Conservation (phyloP, 2,113 vertebrate genomes). For the Cichladusa arquata region DNA sequence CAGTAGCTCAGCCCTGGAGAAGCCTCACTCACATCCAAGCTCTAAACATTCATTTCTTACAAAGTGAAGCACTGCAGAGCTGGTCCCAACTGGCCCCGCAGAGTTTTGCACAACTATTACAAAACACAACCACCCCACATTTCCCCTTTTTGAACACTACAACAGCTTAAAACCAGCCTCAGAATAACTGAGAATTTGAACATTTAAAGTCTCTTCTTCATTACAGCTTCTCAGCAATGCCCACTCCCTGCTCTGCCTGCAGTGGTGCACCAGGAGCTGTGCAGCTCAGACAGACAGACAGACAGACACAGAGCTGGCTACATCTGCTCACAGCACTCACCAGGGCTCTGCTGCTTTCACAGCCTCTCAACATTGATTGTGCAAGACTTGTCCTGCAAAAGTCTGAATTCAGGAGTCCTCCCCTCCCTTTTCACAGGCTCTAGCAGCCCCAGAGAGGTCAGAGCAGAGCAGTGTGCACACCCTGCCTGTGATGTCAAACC, state of each 20-base stretch:
- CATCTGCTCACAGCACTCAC: background rate
- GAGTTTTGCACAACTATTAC: background rate
- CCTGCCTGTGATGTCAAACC: fast-evolving
- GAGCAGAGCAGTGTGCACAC: background rate
- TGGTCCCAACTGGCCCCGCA: background rate
- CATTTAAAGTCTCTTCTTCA: background rate
- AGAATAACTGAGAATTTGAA: background rate
- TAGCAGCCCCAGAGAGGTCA: background rate
- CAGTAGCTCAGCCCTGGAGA: background rate
- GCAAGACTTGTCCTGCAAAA: background rate
- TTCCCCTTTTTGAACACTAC: background rate
- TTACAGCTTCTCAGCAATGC: background rate
- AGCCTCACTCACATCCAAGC: background rate
- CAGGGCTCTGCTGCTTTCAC: background rate
- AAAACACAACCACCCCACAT: background rate
- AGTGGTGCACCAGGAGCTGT: background rate
- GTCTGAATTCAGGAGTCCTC: background rate
- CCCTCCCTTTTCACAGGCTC: background rate
- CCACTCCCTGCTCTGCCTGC: background rate
- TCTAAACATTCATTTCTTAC: background rate
- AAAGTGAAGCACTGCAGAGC: background rate
- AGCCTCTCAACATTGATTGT: fast-evolving
- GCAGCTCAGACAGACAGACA: background rate
- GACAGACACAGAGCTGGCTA: background rate
- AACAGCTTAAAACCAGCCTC: background rate